phyloP scores from a whole-genome alignment of 2,888 invertebrate genomes.

The Yponomeuta malinellus region DNA sequence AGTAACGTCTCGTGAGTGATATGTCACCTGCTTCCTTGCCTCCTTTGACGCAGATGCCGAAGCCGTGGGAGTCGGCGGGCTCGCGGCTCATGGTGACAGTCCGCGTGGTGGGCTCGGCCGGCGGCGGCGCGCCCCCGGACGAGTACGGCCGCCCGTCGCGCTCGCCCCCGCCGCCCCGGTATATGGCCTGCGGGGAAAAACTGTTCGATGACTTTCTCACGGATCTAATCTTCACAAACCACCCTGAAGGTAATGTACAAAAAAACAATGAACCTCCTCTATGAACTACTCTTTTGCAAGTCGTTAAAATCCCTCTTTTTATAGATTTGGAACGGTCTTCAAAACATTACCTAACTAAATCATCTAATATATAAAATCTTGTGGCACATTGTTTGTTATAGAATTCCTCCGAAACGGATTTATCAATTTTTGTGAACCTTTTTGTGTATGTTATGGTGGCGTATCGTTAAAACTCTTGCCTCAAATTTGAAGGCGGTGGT shows the following conservation, averaged over 20 bases:
- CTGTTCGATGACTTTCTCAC: conserved; percentile 1
- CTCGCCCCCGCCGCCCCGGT: conserved; percentile 67
- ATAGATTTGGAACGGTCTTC: too few species aligned
- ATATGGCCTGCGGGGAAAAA: conserved; percentile 57
- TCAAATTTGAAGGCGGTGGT: too few species aligned
- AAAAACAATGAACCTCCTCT: background rate
- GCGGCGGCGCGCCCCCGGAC: conserved; percentile 77
- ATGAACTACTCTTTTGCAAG: too few species aligned
- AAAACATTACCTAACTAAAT: too few species aligned
- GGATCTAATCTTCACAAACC: background rate
- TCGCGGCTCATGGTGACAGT: conserved; percentile 92
- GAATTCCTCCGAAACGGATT: too few species aligned
- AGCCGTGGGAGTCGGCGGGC: conserved; percentile 87
- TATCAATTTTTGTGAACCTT: too few species aligned
- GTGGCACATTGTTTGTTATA: too few species aligned
- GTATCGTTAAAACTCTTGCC: too few species aligned
- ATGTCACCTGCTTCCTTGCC: conserved; percentile 89
- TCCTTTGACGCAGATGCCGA: conserved; percentile 94
- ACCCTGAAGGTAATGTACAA: background rate
- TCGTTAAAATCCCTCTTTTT: too few species aligned
- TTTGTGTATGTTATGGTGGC: too few species aligned
- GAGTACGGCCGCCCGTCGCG: conserved; percentile 75
- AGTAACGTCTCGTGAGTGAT: background rate
- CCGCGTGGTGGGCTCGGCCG: conserved; percentile 85
- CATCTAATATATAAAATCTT: too few species aligned